These are phyloP conservation scores for Dermolepida albohirtum DNA, from an alignment of 2,888 invertebrate genomes.

Conservation along the genomic window DNA sequence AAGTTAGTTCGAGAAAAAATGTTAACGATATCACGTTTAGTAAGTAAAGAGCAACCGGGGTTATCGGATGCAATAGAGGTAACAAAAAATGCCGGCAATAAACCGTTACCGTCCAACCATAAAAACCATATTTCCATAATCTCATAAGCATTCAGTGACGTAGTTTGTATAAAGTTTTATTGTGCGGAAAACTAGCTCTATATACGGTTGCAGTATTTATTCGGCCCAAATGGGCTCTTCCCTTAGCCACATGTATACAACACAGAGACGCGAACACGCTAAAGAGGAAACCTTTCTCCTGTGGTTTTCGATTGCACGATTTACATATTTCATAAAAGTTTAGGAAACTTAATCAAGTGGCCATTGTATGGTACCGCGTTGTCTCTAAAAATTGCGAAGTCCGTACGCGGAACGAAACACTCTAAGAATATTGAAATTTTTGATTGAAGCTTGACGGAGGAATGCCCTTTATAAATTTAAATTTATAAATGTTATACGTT, in stretches of 20 bases:
- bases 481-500: too few relatives aligned
- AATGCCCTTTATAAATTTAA: too few relatives aligned
- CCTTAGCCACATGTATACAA: slow-evolving; percentile 33
- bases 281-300: slow-evolving; percentile 49
- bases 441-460: too few relatives aligned
- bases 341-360: slow-evolving; percentile 54
- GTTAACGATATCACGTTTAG: too few relatives aligned
- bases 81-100: slow-evolving; percentile 9
- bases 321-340: slow-evolving; percentile 64
- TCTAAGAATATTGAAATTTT: too few relatives aligned
- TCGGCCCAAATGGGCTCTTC: slow-evolving; percentile 17
- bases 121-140: slow-evolving; percentile 60
- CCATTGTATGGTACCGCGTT: slow-evolving; percentile 24
- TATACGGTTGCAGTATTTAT: slow-evolving; percentile 51
- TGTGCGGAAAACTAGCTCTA: slow-evolving; percentile 61
- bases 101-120: slow-evolving; percentile 37
- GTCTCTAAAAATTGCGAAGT: too few relatives aligned
- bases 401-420: too few relatives aligned
- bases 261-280: slow-evolving; percentile 36
- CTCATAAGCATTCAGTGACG: slow-evolving; percentile 60
- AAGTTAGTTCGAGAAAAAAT: too few relatives aligned
- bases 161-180: slow-evolving; percentile 62
- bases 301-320: slow-evolving; percentile 58
- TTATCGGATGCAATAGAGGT: slow-evolving; percentile 4
- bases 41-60: too few relatives aligned